Base-by-base conservation (phyloP, 23 tunicate genomes). In the Corella eumyota region DNA sequence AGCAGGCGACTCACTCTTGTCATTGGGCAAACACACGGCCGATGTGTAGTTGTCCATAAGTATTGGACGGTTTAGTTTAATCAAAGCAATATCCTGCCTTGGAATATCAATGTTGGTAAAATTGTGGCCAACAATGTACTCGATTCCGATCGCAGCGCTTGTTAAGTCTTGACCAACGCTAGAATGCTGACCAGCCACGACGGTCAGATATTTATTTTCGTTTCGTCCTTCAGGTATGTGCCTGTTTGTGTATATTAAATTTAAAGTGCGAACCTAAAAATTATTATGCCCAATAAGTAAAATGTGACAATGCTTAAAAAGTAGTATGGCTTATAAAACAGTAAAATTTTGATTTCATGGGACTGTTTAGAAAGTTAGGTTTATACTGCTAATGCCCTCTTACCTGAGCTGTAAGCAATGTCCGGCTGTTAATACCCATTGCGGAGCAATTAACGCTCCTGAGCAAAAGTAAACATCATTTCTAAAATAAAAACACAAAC, bases 391-490 rank as follows among this genome's bases (percentile, higher is more conserved):
- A 24, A 64, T 11, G n/a, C n/a, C n/a, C n/a, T n/a, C n/a, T n/a
- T n/a, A n/a, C n/a, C n/a, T n/a, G n/a, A n/a, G n/a, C 1, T 30
- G 27, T 17, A 79, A 24, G 54, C 97, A 90, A 50, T 90, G 97
- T 6, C 90, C 97, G 2, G 97, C 97, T 3, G 97, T 79, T 2
- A 79, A 30, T 0, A 90, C 71, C 97, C 97, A 90, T 38, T 66
- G 80, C 19, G 80, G 81, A 27, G 86, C 35, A 4, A 90, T 74
- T 25, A 90, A 37, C 2, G 86, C 49, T 19, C 90, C 97, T 17
- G 76, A 58, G 38, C 97, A 90, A 34, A 72, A 64, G 31, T 59
- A 53, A 3, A 57, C 47, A 2, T 71, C 86, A 24, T 73, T 73
- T 27, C 95, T 86, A 51, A 11, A 77, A 64, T 20, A 62, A 49